Evolutionary conservation across 2,797 vertebrate species (phyloP).

Genomic region (Trematomus bernacchii): DNA sequence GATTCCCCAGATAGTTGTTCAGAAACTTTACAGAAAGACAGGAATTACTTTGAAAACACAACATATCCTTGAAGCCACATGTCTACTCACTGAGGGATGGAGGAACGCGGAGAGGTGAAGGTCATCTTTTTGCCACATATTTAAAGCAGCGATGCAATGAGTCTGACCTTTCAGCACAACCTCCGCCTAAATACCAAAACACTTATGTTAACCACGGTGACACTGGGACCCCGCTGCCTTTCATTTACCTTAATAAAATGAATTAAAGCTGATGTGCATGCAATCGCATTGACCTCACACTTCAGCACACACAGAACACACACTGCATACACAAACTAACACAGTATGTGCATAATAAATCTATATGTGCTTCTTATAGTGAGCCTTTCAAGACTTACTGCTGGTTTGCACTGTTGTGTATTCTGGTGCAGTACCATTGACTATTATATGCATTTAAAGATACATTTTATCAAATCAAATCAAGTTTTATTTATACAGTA

Average conservation of each 20-base stretch:
- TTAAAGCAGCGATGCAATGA: slow-evolving; percentile 36
- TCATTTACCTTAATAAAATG: slow-evolving; percentile 52
- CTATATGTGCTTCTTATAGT: not conserved
- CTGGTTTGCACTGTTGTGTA: not conserved
- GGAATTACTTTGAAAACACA: not conserved
- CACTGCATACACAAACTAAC: slow-evolving; percentile 19
- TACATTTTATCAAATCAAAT: too few species aligned
- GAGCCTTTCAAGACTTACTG: not conserved
- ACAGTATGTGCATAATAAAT: slow-evolving; percentile 3
- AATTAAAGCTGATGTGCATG: slow-evolving; percentile 34
- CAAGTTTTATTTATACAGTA: too few species aligned
- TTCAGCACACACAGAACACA: slow-evolving; percentile 14
- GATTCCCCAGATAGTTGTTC: slow-evolving; percentile 8
- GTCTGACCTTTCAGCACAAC: slow-evolving; percentile 66
- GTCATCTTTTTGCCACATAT: slow-evolving; percentile 27
- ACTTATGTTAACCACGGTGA: slow-evolving; percentile 59
- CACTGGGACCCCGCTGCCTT: slow-evolving; percentile 33
- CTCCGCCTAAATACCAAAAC: slow-evolving; percentile 59
- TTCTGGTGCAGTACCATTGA: not conserved
- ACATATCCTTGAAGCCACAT: not conserved
- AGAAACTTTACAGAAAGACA: slow-evolving; percentile 1
- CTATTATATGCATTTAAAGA: not conserved
- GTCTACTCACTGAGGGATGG: slow-evolving; percentile 27
- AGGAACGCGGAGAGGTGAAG: slow-evolving; percentile 39
- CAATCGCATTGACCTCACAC: slow-evolving; percentile 18